These are phyloP conservation scores for Calyptomena viridis DNA, from an alignment of 2,113 vertebrate species.

Conservation along the genomic window DNA sequence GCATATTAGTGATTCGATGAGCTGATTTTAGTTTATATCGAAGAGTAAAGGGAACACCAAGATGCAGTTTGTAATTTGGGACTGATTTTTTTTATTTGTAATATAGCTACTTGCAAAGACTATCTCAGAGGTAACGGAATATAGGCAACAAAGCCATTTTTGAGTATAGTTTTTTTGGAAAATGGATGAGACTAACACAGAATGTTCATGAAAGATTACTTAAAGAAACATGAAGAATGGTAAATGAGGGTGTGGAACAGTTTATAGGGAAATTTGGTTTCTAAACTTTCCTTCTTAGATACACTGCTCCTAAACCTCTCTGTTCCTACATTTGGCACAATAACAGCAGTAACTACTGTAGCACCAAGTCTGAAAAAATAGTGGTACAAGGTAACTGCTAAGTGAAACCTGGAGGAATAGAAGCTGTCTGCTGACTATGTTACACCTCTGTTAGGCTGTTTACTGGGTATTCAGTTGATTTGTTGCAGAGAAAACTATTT, in stretches of 20 bases:
- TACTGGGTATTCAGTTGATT: neutral
- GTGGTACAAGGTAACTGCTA: neutral
- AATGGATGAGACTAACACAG: neutral
- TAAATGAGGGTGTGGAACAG: neutral
- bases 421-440: neutral
- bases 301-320: neutral
- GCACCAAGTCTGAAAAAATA: neutral
- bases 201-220: neutral
- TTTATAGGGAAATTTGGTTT: neutral
- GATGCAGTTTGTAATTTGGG: neutral
- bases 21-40: neutral
- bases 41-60: neutral
- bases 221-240: neutral
- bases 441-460: neutral
- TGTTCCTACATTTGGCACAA: neutral
- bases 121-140: neutral
- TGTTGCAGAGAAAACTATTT: neutral
- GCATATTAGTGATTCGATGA: neutral
- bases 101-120: neutral
- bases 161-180: neutral
- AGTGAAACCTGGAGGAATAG: neutral
- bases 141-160: neutral
- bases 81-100: neutral
- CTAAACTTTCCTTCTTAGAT: neutral
- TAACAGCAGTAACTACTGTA: accelerated